phyloP scores from a whole-genome alignment of 2,888 invertebrate genomes.

The Pyralis farinalis region DNA sequence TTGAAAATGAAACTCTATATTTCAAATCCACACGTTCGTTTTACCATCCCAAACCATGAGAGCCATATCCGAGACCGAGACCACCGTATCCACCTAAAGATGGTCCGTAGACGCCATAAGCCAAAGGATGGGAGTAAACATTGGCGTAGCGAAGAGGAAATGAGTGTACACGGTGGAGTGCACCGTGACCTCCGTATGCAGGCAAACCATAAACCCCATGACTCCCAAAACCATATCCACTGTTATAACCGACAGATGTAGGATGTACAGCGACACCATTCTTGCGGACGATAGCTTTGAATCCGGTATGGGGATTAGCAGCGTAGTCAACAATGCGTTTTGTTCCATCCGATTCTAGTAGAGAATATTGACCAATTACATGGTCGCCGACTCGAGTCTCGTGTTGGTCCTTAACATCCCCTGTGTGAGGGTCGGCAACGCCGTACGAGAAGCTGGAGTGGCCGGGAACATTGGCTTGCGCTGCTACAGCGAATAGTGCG shows the following conservation, averaged over 20 bases:
- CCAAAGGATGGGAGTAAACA: slow-evolving; percentile 23
- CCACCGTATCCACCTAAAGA: neutral
- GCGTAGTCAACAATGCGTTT: slow-evolving; percentile 73
- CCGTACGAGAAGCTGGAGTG: slow-evolving; percentile 72
- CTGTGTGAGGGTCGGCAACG: slow-evolving; percentile 72
- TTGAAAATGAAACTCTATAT: neutral
- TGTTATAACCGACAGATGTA: neutral
- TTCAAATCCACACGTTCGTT: neutral
- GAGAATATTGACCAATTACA: slow-evolving; percentile 72
- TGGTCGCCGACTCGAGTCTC: slow-evolving; percentile 71
- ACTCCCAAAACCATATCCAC: slow-evolving; percentile 8
- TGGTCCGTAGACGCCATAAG: slow-evolving; percentile 1
- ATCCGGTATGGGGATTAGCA: slow-evolving; percentile 65
- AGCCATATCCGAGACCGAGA: slow-evolving; percentile 6
- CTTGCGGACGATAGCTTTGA: slow-evolving; percentile 72
- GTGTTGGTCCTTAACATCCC: slow-evolving; percentile 71
- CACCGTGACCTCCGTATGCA: neutral
- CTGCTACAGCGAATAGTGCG: slow-evolving; percentile 43
- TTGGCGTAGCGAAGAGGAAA: slow-evolving; percentile 2
- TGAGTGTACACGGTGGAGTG: neutral
- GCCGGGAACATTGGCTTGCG: slow-evolving; percentile 28
- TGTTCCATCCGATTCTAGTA: slow-evolving; percentile 71
- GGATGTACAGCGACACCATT: slow-evolving; percentile 37
- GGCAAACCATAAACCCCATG: neutral
- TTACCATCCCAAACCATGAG: slow-evolving; percentile 16